These are phyloP conservation scores for Auanema freiburgensis DNA, from an alignment of 2,888 invertebrate species.

Conservation along the genomic window DNA sequence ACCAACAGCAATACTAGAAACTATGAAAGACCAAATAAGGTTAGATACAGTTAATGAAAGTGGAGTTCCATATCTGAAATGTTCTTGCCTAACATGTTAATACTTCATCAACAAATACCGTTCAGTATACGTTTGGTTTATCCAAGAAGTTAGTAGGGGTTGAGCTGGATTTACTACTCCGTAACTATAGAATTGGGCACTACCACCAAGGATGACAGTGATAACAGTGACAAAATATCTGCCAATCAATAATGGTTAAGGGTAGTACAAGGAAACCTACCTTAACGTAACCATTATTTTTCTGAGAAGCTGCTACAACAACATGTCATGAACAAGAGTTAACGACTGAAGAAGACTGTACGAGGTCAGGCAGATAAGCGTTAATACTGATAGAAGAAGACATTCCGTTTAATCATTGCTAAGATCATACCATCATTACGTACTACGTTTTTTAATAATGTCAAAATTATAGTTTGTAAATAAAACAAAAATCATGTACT, in stretches of 20 bases:
- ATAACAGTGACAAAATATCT: conserved; percentile 55
- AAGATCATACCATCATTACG: too few relatives aligned
- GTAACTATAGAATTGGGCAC: conserved; percentile 63
- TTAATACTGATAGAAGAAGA: too few relatives aligned
- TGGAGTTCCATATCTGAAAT: conserved; percentile 28
- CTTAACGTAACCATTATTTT: conserved; percentile 15
- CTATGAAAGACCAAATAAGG: conserved; percentile 66
- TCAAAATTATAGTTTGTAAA: not conserved
- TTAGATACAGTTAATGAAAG: conserved; percentile 49
- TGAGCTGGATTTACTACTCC: conserved; percentile 62
- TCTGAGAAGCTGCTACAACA: conserved; percentile 7
- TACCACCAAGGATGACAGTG: conserved; percentile 58
- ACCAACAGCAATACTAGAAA: conserved; percentile 63
- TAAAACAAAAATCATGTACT: conserved; percentile 1
- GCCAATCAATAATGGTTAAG: conserved; percentile 3
- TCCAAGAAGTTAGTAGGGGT: conserved; percentile 54
- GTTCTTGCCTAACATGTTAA: not conserved
- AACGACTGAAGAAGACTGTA: too few relatives aligned
- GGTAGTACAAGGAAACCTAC: not conserved
- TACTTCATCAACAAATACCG: conserved; percentile 25
- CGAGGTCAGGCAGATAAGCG: conserved; percentile 4
- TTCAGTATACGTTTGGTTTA: conserved; percentile 57
- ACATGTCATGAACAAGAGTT: not conserved
- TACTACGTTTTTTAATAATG: too few relatives aligned
- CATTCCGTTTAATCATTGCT: too few relatives aligned